Percentiles rank a stretch among this genome's conserved stretches.
Evolutionary conservation across 2,113 vertebrate species (phyloP).

Genomic region (Corythornis madagascariensis): DNA sequence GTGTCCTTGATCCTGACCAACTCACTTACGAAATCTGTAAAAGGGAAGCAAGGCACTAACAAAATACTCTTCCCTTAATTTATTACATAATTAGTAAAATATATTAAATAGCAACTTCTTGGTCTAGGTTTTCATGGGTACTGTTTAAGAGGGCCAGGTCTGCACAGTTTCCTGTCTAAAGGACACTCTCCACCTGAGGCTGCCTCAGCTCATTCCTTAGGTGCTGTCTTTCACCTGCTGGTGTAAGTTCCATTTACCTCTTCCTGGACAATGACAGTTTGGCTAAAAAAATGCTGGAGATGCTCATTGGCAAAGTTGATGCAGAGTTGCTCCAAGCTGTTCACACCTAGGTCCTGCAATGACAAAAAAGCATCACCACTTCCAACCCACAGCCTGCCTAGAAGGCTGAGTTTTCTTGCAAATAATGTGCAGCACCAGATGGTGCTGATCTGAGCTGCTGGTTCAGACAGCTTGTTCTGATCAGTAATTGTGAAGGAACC

Average conservation of each 20-base stretch:
- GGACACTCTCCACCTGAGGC: not conserved
- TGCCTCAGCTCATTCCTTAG: not conserved
- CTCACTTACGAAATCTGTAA: not conserved
- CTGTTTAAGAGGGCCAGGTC: not conserved
- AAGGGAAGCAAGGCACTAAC: not conserved
- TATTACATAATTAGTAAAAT: not conserved
- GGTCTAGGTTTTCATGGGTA: not conserved
- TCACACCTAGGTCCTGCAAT: conserved; percentile 85
- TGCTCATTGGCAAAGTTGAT: conserved; percentile 92
- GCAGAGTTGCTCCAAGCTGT: conserved; percentile 93
- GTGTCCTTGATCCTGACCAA: not conserved
- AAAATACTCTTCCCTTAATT: not conserved
- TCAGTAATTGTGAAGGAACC: not conserved
- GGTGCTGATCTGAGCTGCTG: not conserved
- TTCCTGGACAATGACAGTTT: conserved; percentile 83
- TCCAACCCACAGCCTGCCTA: not conserved
- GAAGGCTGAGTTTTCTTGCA: not conserved
- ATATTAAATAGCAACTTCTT: not conserved
- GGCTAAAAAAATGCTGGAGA: conserved; percentile 84
- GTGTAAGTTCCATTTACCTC: conserved; percentile 73
- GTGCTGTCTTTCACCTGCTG: not conserved
- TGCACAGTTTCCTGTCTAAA: not conserved
- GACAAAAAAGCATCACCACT: not conserved
- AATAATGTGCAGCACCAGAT: not conserved
- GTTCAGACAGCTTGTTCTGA: not conserved